Evolutionary conservation across 2,888 invertebrate genomes (phyloP), one percentile per base, ranked within the genome.

Genomic region (Diarsia brunnea): DNA sequence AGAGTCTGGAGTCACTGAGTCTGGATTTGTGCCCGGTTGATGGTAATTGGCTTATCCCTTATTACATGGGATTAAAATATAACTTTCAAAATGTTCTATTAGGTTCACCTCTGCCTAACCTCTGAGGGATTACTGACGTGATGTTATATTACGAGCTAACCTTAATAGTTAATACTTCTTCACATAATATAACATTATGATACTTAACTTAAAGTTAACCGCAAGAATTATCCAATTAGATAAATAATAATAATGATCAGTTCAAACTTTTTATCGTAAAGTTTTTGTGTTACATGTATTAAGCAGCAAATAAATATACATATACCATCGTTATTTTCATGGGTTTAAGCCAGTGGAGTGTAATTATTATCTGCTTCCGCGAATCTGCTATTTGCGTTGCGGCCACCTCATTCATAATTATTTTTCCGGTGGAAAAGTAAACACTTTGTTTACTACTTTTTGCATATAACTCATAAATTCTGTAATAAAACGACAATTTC

Each of bases 221-320:
- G 12, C 69, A 74, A 70, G 47, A 69, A 64, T 27, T 31, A 69
- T n/a, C 66, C 66, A 73, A 77, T 77, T 73, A 53, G 21, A 63
- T 24, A 31, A 49, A 31, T 51, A 78, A 79, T 75, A 84, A 79
- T 70, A 74, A 81, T 69, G 27, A 68, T 66, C 2, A 38, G 12
- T 38, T 64, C 12, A 38, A 31, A 38, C 14, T 61, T 73, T 85
- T 78, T 67, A 38, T 64, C 12, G 1, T 49, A 55, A 70, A 31
- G 61, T 53, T 60, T 55, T 31, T 16, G 16, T 27, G 49, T 47
- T 38, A 55, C 27, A 55, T 27, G 16, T 16, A 58, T 58, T 58
- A 27, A 58, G 14, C 14, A n/a, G n/a, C 5, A 55, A 24, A 55
- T 55, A 55, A 27, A 27, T 5, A 38, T 58, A 58, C 16, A 27